Percentiles rank a stretch among this genome's conserved stretches.
These are phyloP conservation scores for Itoplectis maculator DNA, from an alignment of 2,888 invertebrate genomes.

Conservation along the genomic window DNA sequence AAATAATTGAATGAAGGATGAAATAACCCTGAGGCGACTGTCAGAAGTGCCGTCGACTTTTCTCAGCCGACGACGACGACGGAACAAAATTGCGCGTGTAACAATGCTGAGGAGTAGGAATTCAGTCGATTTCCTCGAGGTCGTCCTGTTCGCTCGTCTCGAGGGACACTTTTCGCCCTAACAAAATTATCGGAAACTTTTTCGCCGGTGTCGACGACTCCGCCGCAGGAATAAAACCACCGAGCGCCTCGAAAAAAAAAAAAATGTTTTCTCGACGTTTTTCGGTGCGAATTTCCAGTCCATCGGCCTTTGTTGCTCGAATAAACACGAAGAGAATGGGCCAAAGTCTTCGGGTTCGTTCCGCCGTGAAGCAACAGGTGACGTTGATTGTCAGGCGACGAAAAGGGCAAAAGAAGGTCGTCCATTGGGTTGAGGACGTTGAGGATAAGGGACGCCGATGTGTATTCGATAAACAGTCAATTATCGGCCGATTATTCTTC, in stretches of 20 bases:
- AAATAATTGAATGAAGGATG: slow-evolving; percentile 18
- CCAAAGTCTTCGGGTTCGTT: slow-evolving; percentile 44
- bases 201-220: slow-evolving; percentile 5
- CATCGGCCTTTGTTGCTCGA: slow-evolving; percentile 45
- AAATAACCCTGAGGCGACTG: slow-evolving; percentile 5
- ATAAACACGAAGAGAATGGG: slow-evolving; percentile 54
- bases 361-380: slow-evolving; percentile 51
- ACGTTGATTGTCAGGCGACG: slow-evolving; percentile 30
- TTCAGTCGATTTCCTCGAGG: slow-evolving; percentile 25
- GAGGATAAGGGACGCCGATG: neutral
- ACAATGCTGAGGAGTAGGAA: slow-evolving; percentile 8
- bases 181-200: slow-evolving; percentile 59
- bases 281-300: slow-evolving; percentile 39
- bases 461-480: neutral
- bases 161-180: slow-evolving; percentile 28
- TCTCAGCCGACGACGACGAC: neutral
- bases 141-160: slow-evolving; percentile 44
- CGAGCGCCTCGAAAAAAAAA: neutral
- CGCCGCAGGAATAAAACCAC: neutral
- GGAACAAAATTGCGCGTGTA: neutral
- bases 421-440: neutral
- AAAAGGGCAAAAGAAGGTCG: slow-evolving; percentile 11
- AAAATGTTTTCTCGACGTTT: too few relatives aligned
- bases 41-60: neutral
- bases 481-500: neutral